Evolutionary conservation across 2,797 vertebrate species (phyloP).

Genomic region (Crotalus adamanteus): DNA sequence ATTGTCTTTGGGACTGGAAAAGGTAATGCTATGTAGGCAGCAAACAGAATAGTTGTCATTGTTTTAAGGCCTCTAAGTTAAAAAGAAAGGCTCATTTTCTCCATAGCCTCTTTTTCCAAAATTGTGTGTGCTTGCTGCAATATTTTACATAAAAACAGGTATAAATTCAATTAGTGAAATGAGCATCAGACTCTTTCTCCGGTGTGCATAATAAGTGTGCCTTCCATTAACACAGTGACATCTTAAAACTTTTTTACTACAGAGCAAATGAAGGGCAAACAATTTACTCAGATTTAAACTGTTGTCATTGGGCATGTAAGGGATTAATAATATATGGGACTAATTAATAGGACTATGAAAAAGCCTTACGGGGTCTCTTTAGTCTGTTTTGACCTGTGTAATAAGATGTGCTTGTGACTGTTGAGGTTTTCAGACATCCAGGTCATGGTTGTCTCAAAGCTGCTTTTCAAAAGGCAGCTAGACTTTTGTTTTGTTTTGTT

Average conservation of each 20-base stretch:
- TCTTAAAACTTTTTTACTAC: background rate
- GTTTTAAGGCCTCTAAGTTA: background rate
- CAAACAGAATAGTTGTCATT: background rate
- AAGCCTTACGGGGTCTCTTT: background rate
- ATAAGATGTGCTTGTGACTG: background rate
- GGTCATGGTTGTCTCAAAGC: background rate
- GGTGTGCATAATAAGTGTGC: background rate
- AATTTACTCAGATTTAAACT: background rate
- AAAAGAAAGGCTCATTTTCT: background rate
- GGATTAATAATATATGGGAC: background rate
- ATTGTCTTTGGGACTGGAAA: background rate
- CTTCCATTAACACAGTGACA: background rate
- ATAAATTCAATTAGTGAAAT: background rate
- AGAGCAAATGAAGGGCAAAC: background rate
- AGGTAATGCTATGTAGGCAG: background rate
- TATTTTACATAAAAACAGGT: background rate
- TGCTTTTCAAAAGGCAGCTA: background rate
- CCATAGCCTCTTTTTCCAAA: background rate
- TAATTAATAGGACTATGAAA: background rate
- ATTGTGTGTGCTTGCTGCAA: background rate
- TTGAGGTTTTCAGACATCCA: background rate
- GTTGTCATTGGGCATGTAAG: background rate
- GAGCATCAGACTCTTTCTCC: background rate
- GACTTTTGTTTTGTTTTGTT: no score
- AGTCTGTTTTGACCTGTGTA: background rate